These are phyloP conservation scores for Pipa parva DNA, from an alignment of 2,113 vertebrate genomes.

Conservation along the genomic window DNA sequence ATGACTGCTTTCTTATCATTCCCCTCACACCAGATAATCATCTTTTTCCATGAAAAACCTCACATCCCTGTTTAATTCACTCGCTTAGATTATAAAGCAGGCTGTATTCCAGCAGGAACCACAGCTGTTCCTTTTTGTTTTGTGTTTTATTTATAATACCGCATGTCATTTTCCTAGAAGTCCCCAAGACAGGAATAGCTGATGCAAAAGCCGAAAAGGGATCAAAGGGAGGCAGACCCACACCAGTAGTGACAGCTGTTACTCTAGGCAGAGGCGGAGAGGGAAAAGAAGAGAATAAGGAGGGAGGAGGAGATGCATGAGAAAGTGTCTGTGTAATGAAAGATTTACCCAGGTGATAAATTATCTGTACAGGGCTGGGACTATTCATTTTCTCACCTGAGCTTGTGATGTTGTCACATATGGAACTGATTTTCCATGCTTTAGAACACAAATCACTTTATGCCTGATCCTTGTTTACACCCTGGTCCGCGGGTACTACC, in stretches of 20 bases:
- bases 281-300: conserved; percentile 31
- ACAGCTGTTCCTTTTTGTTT: conserved; percentile 27
- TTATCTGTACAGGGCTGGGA: conserved; percentile 38
- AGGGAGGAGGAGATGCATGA: conserved; percentile 30
- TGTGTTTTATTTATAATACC: conserved; percentile 35
- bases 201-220: conserved; percentile 36
- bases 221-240: conserved; percentile 20
- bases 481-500: background rate
- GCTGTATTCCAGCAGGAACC: conserved; percentile 29
- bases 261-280: conserved; percentile 32
- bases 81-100: conserved; percentile 32
- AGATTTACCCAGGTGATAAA: conserved; percentile 41
- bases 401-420: conserved; percentile 20
- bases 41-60: conserved; percentile 20
- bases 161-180: conserved; percentile 38
- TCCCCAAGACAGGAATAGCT: conserved; percentile 34
- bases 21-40: conserved; percentile 32
- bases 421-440: conserved; percentile 36
- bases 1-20: conserved; percentile 33
- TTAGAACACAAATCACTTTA: conserved; percentile 36
- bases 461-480: conserved; percentile 27
- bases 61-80: conserved; percentile 30
- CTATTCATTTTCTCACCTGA: conserved; percentile 42
- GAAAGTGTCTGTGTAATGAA: conserved; percentile 40
- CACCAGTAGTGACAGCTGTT: conserved; percentile 37